Evolutionary conservation across 1,140 invertebrate species (phyloP).

Genomic region (Aphaenogaster ashmeadi): DNA sequence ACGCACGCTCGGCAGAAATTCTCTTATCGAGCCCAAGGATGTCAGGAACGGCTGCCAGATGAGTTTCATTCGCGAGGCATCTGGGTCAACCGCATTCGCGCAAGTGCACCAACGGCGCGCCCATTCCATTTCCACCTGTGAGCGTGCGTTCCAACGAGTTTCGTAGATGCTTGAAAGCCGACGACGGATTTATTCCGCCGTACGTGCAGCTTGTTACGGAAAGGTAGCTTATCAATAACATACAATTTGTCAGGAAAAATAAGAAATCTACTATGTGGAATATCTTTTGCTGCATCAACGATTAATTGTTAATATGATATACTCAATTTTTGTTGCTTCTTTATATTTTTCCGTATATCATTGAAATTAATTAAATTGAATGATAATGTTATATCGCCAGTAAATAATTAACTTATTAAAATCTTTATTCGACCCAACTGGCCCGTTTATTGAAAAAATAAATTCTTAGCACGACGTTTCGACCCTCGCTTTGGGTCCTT

Average conservation of each 20-base stretch:
- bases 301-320: background rate
- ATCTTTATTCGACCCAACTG: no score
- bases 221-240: background rate
- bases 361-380: background rate
- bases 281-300: background rate
- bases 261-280: background rate
- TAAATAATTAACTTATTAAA: no score
- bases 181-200: constrained; percentile 49
- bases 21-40: constrained; percentile 76
- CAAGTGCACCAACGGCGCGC: constrained; percentile 72
- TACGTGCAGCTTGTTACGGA: constrained; percentile 32
- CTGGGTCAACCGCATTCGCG: constrained; percentile 75
- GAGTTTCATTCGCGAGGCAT: constrained; percentile 78
- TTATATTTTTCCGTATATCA: background rate
- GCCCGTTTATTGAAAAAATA: no score
- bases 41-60: constrained; percentile 75
- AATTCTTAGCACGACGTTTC: no score
- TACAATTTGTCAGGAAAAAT: background rate
- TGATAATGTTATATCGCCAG: no score
- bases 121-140: constrained; percentile 72
- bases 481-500: no score
- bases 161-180: constrained; percentile 44
- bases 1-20: constrained; percentile 58
- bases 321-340: background rate
- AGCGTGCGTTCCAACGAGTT: constrained; percentile 55